phyloP scores from a whole-genome alignment of 2,888 invertebrate genomes.

The Chymomyza fuscimana region DNA sequence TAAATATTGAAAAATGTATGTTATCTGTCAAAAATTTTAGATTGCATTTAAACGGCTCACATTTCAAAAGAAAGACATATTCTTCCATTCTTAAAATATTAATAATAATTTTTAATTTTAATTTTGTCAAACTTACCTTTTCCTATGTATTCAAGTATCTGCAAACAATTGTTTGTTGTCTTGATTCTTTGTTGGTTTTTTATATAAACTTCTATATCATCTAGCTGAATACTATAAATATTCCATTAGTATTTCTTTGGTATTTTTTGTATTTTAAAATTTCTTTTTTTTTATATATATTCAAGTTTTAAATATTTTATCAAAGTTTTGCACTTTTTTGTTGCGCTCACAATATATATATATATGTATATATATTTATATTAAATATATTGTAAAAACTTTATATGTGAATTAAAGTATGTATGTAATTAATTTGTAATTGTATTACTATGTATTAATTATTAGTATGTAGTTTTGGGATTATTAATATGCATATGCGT shows the following conservation, averaged over 20 bases:
- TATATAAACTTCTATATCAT: constrained; percentile 55
- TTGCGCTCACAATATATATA: constrained; percentile 28
- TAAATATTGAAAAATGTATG: no score
- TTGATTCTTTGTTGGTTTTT: constrained; percentile 14
- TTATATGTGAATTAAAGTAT: constrained; percentile 41
- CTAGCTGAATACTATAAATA: constrained; percentile 55
- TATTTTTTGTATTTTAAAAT: constrained; percentile 8
- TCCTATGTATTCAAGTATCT: constrained; percentile 11
- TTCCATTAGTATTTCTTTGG: constrained; percentile 41
- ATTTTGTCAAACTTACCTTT: not conserved
- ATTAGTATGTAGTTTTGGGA: constrained; percentile 37
- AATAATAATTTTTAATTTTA: no score
- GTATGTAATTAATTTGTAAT: constrained; percentile 44
- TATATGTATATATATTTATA: constrained; percentile 32
- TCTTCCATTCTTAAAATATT: no score
- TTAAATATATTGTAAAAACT: constrained; percentile 4
- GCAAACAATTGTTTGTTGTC: not conserved
- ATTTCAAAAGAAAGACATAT: no score
- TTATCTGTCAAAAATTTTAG: no score
- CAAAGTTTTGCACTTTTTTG: constrained; percentile 40
- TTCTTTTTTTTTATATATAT: not conserved
- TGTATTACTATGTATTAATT: constrained; percentile 41
- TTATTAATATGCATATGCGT: constrained; percentile 54
- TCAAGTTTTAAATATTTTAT: constrained; percentile 47
- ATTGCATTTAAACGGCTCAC: no score